Base-by-base conservation (phyloP, 2,113 vertebrate genomes). In the Bothrops jararaca region DNA sequence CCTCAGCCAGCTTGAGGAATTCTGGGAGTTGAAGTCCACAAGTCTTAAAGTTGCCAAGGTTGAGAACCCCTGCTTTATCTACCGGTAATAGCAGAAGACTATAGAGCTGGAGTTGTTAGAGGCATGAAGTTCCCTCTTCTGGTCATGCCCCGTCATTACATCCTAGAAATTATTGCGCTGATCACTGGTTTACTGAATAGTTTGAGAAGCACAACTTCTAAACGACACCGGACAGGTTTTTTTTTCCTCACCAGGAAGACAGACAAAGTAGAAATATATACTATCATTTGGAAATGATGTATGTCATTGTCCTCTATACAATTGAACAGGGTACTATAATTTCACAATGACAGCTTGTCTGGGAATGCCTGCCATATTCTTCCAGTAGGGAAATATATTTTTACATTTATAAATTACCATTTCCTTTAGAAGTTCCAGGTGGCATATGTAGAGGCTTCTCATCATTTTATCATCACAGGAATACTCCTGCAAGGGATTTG, bases 91-190 rank as follows among this genome's bases (percentile, higher is more conserved):
- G 60, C 48, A 23, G 6, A 29, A 20, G 23, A 74, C 42, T 85
- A 1, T 13, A 42, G 13, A 88, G 13, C 34, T 42, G 57, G 34
- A 26, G 11, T 64, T n/a, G 53, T 86, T 53, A 86, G 7, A 93
- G 13, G n/a, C 60, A 23, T 29, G 12, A 42, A 18, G 74, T n/a
- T 93, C 89, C 92, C 92, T 90, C 92, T 93, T 42, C 80, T 86
- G 92, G 88, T 24, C 42, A 86, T 60, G 34, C 53, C 34, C n/a
- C 52, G 2, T 86, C 56, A 93, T 34, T 90, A 45, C 56, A 90
- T 5, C 29, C n/a, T 85, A 5, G 24, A 57, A 89, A 34, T 57
- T 89, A 34, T 24, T 89, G n/a, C 4, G 11, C 20, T 52, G 58
- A 18, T 64, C 39, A 69, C 26, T 50, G 45, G 4, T 29, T 64